These are phyloP conservation scores for Noctuana brunneofusca DNA, from an alignment of 2,888 invertebrate species.

Conservation along the genomic window DNA sequence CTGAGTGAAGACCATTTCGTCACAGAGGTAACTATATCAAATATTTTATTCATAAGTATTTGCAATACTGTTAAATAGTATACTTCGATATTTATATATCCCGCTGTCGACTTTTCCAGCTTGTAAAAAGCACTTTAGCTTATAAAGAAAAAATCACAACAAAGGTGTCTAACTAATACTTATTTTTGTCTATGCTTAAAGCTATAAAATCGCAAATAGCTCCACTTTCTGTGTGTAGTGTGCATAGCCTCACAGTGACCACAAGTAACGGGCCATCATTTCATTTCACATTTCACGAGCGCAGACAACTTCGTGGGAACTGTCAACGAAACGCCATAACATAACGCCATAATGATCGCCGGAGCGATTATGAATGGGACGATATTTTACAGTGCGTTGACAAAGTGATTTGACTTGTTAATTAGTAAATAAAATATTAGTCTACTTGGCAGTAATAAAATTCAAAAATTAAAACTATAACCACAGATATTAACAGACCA, in stretches of 20 bases:
- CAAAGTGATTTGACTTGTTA: slow-evolving; percentile 12
- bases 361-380: slow-evolving; percentile 21
- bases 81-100: no score
- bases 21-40: no score
- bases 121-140: no score
- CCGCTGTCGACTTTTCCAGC: no score
- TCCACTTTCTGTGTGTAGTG: slow-evolving; percentile 1
- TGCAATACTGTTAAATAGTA: no score
- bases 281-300: slow-evolving; percentile 63
- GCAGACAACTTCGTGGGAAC: slow-evolving; percentile 66
- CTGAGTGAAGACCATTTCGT: no score
- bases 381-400: slow-evolving; percentile 25
- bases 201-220: slow-evolving; percentile 9
- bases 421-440: slow-evolving; percentile 1
- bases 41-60: no score
- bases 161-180: no score
- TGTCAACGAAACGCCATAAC: slow-evolving; percentile 51
- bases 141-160: no score
- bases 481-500: no score
- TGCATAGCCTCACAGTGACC: slow-evolving; percentile 32
- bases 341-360: slow-evolving; percentile 25
- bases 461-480: no score
- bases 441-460: no score
- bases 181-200: not conserved
- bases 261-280: slow-evolving; percentile 61